These are phyloP conservation scores for Euwallacea similis DNA, from an alignment of 1,140 invertebrate genomes.

Conservation along the genomic window DNA sequence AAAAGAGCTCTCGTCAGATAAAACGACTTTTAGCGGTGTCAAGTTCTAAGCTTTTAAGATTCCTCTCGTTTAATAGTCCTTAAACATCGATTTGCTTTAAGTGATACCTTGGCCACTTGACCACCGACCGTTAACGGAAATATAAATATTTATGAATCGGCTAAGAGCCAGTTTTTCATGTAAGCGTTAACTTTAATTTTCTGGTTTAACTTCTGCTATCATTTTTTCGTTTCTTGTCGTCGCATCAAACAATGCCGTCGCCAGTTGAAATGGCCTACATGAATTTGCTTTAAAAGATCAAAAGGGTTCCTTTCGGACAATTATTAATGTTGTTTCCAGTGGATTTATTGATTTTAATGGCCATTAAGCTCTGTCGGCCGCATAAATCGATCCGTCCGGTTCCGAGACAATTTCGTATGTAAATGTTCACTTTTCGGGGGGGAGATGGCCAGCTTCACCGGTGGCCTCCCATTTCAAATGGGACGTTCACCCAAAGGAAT, in stretches of 20 bases:
- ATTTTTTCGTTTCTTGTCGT: too few species aligned
- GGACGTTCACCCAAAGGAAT: constrained; percentile 1
- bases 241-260: too few species aligned
- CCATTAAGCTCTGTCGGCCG: constrained; percentile 18
- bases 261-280: background rate
- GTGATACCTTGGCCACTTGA: constrained; percentile 1
- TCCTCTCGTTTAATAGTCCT: constrained; percentile 4
- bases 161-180: background rate
- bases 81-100: constrained; percentile 14
- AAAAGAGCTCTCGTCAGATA: background rate
- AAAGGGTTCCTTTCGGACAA: constrained; percentile 10
- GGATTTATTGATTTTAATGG: constrained; percentile 29
- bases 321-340: constrained; percentile 18
- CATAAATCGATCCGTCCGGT: constrained; percentile 19
- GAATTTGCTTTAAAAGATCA: constrained; percentile 8
- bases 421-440: constrained; percentile 6
- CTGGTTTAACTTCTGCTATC: too few species aligned
- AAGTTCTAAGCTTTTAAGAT: constrained; percentile 17
- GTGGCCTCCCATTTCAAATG: background rate
- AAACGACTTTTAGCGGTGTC: constrained; percentile 5
- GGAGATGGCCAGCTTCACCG: background rate
- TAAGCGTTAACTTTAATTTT: too few species aligned
- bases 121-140: background rate
- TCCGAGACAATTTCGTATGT: constrained; percentile 5
- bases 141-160: constrained; percentile 7